Conservation (phyloP, 2,113 vertebrate species). For the Neomonachus schauinslandi region DNA sequence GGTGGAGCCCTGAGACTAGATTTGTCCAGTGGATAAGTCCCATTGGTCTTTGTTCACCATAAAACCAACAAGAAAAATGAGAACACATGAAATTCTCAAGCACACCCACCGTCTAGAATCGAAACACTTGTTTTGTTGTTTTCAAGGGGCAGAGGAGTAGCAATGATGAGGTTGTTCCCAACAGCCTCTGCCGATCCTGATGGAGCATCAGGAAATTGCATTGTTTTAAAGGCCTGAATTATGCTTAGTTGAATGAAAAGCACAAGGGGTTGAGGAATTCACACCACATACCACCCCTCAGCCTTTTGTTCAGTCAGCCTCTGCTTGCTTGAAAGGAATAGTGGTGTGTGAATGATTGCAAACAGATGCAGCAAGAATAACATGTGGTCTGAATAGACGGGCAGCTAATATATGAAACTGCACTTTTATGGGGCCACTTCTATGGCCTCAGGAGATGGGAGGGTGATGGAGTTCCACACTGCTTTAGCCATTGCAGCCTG, state of each 20-base stretch:
- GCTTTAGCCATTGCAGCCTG: neutral
- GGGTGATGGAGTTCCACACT: neutral
- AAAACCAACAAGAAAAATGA: neutral
- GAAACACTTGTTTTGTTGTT: neutral
- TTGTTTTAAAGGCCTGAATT: constrained; percentile 46
- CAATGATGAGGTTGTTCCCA: neutral
- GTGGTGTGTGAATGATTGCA: constrained; percentile 36
- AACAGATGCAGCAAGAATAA: constrained; percentile 47
- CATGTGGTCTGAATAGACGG: neutral
- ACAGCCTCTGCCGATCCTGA: neutral
- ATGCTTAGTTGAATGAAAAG: constrained; percentile 34
- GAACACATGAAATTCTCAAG: neutral
- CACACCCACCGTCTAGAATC: neutral
- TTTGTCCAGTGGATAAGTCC: neutral
- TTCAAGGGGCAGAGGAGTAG: neutral
- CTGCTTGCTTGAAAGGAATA: neutral
- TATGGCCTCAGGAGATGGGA: neutral
- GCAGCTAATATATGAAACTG: neutral
- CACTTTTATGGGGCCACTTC: neutral
- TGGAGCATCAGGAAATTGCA: constrained; percentile 53
- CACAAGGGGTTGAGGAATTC: constrained; percentile 49
- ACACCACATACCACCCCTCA: neutral
- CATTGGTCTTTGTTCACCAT: neutral
- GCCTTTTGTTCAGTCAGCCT: constrained; percentile 16
- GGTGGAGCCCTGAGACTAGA: neutral